Evolutionary conservation across 2,888 invertebrate genomes (phyloP), one percentile per base, ranked within the genome.

Genomic region (Caenorhabditis drosophilae): DNA sequence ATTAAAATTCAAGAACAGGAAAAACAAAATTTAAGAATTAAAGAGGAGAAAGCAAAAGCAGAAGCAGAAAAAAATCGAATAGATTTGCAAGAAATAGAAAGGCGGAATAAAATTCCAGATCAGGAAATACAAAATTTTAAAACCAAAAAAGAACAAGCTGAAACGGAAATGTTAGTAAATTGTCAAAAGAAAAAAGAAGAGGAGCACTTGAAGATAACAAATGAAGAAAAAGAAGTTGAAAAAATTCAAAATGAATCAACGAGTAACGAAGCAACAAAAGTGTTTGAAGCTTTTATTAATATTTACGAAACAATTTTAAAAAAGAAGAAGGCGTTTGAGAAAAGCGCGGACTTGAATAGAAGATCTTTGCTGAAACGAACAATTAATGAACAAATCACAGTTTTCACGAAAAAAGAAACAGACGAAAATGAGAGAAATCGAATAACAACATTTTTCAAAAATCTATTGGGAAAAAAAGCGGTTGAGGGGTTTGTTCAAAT

Each of bases 371-470:
- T 63, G 15, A 63, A 57, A 23, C 25, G 62, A 36, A 63, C 62
- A 2, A 53, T 63, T 20, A 63, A 45, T 2, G 62, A 63, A 31
- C 52, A 53, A 44, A 41, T 63, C 7, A 50, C 57, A 6, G 26
- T 57, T 4, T 53, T 57, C 40, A 63, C 62, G 0, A 42, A 63
- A 12, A 34, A 52, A 15, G 34, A 63, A 2, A 56, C 56, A 9
- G 31, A 44, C 0, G 16, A 56, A 4, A n/a, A 47, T 7, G 35
- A 16, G 1, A 44, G 49, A 4, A 15, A 18, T 1, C 42, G 53
- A 20, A 57, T 63, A 34, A 27, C 50, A n/a, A 48, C 55, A 6
- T 63, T 57, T 20, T 63, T 63, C 49, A 52, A 48, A 12, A 26
- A 15, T 20, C 15, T 63, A 31, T 22, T 63, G 6, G 41, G 36